Evolutionary conservation across 2,888 invertebrate species (phyloP).

Genomic region (Chrysotoxum bicinctum): DNA sequence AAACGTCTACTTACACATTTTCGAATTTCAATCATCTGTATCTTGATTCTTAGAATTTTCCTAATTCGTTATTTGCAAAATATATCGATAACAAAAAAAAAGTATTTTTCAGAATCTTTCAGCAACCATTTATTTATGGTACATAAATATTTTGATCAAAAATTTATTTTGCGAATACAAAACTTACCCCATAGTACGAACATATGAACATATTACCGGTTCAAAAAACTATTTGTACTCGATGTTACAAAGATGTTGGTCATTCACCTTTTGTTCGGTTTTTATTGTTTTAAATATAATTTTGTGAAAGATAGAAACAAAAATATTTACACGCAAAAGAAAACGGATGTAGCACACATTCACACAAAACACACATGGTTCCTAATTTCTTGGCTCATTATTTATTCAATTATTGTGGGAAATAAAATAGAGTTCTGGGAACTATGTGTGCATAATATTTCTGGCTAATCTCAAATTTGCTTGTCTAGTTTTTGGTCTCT

Average conservation of each 20-base stretch:
- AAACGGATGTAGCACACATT: conserved; percentile 19
- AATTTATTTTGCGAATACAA: background rate
- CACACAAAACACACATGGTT: background rate
- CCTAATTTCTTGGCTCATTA: conserved; percentile 40
- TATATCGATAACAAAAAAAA: no score
- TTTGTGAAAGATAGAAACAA: background rate
- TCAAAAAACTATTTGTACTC: no score
- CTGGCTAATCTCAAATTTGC: background rate
- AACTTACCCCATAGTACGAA: background rate
- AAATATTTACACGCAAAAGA: background rate
- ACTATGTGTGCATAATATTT: background rate
- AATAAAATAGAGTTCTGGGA: conserved; percentile 14
- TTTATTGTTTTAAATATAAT: conserved; percentile 5
- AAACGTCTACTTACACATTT: no score
- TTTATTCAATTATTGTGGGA: conserved; percentile 46
- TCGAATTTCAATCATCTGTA: no score
- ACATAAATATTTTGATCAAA: no score
- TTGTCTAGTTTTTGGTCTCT: background rate
- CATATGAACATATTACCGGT: no score
- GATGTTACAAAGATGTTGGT: background rate
- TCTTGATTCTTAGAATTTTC: no score
- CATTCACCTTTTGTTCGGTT: background rate
- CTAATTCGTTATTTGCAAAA: no score
- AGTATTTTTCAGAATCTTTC: no score
- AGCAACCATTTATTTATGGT: no score